Percentiles rank a stretch among this genome's conserved stretches.
Evolutionary conservation across 2,888 invertebrate species (phyloP).

Genomic region (Oligia strigilis): DNA sequence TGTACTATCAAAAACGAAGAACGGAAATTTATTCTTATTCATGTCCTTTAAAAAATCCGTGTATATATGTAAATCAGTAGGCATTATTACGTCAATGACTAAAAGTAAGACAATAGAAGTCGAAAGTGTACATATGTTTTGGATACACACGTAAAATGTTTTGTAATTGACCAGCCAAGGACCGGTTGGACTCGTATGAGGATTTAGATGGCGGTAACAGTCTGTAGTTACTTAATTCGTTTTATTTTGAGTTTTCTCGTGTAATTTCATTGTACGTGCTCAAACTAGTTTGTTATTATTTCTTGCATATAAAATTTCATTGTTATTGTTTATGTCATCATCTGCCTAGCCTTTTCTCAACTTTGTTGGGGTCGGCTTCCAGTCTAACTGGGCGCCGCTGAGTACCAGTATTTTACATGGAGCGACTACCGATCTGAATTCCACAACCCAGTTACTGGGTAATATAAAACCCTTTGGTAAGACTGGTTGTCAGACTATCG

Average conservation of each 20-base stretch:
- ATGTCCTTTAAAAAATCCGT: not conserved
- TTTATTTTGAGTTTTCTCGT: slow-evolving; percentile 34
- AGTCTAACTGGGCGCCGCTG: too few relatives aligned
- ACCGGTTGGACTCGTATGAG: slow-evolving; percentile 47
- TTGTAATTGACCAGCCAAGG: slow-evolving; percentile 53
- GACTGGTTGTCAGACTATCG: too few relatives aligned
- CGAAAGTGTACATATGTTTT: slow-evolving; percentile 52
- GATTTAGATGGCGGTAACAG: slow-evolving; percentile 17
- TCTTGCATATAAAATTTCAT: slow-evolving; percentile 21
- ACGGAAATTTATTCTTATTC: not conserved
- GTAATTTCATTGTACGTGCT: slow-evolving; percentile 14
- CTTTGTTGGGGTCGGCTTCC: too few relatives aligned
- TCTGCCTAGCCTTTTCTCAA: too few relatives aligned
- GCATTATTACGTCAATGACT: slow-evolving; percentile 33
- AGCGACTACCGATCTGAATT: too few relatives aligned
- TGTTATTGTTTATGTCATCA: slow-evolving; percentile 6
- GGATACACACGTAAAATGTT: slow-evolving; percentile 47
- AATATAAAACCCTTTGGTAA: too few relatives aligned
- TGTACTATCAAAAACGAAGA: not conserved
- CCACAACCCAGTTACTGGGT: too few relatives aligned
- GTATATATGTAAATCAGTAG: not conserved
- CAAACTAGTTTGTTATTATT: slow-evolving; percentile 27
- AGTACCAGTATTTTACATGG: too few relatives aligned
- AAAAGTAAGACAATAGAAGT: slow-evolving; percentile 43
- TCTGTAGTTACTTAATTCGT: slow-evolving; percentile 13